Conservation (phyloP, 2,888 invertebrate species). For the Mythimna lalbum region DNA sequence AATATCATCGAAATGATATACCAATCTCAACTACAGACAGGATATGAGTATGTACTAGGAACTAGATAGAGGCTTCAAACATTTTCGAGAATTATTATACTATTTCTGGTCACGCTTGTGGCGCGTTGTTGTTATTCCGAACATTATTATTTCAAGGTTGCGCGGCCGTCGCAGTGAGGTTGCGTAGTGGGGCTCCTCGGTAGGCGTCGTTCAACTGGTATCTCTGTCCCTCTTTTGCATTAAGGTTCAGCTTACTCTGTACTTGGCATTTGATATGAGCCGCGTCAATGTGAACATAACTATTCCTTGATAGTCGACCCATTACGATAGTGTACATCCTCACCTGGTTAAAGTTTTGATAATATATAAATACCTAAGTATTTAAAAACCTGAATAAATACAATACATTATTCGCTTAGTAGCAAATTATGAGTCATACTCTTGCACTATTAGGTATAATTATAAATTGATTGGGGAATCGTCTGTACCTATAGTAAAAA, state of each 20-base stretch:
- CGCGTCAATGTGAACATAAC: slow-evolving; percentile 80
- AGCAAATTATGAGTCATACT: slow-evolving; percentile 75
- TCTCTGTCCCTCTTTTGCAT: slow-evolving; percentile 88
- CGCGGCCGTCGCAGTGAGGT: slow-evolving; percentile 89
- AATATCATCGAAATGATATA: slow-evolving; percentile 29
- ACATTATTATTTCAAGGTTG: slow-evolving; percentile 91
- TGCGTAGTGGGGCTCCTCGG: slow-evolving; percentile 90
- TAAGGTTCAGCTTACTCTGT: slow-evolving; percentile 85
- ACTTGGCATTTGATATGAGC: slow-evolving; percentile 87
- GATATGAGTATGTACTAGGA: slow-evolving; percentile 75
- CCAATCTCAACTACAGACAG: slow-evolving; percentile 71
- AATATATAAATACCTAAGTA: slow-evolving; percentile 65
- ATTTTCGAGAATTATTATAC: slow-evolving; percentile 86
- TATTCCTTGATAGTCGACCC: slow-evolving; percentile 80
- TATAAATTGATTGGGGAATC: slow-evolving; percentile 67
- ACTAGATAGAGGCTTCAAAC: slow-evolving; percentile 79
- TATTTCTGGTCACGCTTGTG: slow-evolving; percentile 90
- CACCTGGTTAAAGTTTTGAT: slow-evolving; percentile 75
- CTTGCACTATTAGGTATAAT: slow-evolving; percentile 66
- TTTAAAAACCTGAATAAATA: slow-evolving; percentile 73
- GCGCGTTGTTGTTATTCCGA: slow-evolving; percentile 90
- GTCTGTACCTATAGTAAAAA: slow-evolving; percentile 58
- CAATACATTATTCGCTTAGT: slow-evolving; percentile 68
- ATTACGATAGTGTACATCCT: slow-evolving; percentile 75
- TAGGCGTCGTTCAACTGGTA: slow-evolving; percentile 88